Evolutionary conservation across 2,797 vertebrate species (phyloP).

Genomic region (Telmatherina bonti): DNA sequence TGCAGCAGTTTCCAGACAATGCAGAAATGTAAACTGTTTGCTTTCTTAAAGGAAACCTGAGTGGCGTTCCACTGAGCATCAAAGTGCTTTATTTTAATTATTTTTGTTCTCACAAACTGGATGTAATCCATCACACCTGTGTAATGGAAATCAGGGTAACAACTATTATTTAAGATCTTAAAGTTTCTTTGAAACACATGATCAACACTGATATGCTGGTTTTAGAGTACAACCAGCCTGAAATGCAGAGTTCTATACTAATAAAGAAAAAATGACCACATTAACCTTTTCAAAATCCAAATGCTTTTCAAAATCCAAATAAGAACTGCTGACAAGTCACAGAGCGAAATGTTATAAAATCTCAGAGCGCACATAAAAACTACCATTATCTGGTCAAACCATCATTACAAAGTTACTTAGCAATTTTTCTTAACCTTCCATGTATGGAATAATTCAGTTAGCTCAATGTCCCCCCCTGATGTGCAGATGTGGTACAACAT

Average conservation of each 20-base stretch:
- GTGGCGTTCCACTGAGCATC: slow-evolving; percentile 18
- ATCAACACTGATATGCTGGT: not conserved
- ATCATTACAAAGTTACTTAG: not conserved
- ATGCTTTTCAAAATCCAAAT: too few species aligned
- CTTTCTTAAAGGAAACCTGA: not conserved
- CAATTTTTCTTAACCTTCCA: not conserved
- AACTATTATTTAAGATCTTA: too few species aligned
- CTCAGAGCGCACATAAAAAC: too few species aligned
- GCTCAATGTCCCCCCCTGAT: slow-evolving; percentile 50
- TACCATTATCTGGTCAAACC: not conserved
- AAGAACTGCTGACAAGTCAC: too few species aligned
- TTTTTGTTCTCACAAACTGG: slow-evolving; percentile 27
- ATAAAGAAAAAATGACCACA: not conserved
- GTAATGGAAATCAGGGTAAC: not conserved
- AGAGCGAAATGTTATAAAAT: too few species aligned
- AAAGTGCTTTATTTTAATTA: slow-evolving; percentile 23
- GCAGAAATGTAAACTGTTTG: not conserved
- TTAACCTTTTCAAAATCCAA: too few species aligned
- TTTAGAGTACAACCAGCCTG: not conserved
- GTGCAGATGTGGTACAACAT: slow-evolving; percentile 23
- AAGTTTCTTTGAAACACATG: not conserved
- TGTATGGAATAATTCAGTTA: not conserved
- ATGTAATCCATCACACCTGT: not conserved
- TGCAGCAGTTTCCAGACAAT: not conserved
- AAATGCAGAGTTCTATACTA: slow-evolving; percentile 1